A percentile compares a stretch with the other conserved stretches of the same genome.
Evolutionary conservation across 1,140 invertebrate genomes (phyloP).

Genomic region (Hylaeus anthracinus): DNA sequence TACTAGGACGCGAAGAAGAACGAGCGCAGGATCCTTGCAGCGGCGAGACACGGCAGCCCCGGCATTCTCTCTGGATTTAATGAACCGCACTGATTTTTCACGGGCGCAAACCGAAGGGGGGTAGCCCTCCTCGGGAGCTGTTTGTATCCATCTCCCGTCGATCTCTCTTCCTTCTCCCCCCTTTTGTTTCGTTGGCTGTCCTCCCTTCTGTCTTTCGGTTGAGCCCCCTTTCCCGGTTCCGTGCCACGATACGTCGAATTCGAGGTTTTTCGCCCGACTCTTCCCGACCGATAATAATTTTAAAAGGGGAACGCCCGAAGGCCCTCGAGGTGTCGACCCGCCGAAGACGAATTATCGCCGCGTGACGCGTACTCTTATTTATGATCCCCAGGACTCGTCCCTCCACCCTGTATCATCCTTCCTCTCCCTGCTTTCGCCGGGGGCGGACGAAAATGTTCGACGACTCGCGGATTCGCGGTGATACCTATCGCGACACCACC

Average conservation of each 20-base stretch:
- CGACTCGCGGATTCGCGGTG: conserved; percentile 12
- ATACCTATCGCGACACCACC: conserved; percentile 1
- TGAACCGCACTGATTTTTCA: conserved; percentile 78
- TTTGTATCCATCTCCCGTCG: conserved; percentile 69
- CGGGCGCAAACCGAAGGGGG: conserved; percentile 55
- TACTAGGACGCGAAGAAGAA: conserved; percentile 59
- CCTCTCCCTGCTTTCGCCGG: conserved; percentile 9
- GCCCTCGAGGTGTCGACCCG: conserved; percentile 54
- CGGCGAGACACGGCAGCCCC: conserved; percentile 29
- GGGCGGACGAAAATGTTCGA: not conserved
- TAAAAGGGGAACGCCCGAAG: conserved; percentile 29
- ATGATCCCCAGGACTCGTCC: conserved; percentile 11
- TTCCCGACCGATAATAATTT: conserved; percentile 60
- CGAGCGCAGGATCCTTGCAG: conserved; percentile 32
- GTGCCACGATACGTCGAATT: conserved; percentile 35
- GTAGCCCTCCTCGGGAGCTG: conserved; percentile 44
- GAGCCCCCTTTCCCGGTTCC: not conserved
- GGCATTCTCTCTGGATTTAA: conserved; percentile 75
- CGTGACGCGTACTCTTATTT: conserved; percentile 63
- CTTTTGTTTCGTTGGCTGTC: conserved; percentile 20
- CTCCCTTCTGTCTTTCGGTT: conserved; percentile 23
- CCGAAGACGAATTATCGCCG: conserved; percentile 64
- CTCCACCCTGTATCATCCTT: conserved; percentile 4
- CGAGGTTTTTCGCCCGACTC: conserved; percentile 24
- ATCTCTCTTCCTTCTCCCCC: conserved; percentile 26